phyloP scores from a whole-genome alignment of 1,140 invertebrate genomes.

The Manduca sexta region DNA sequence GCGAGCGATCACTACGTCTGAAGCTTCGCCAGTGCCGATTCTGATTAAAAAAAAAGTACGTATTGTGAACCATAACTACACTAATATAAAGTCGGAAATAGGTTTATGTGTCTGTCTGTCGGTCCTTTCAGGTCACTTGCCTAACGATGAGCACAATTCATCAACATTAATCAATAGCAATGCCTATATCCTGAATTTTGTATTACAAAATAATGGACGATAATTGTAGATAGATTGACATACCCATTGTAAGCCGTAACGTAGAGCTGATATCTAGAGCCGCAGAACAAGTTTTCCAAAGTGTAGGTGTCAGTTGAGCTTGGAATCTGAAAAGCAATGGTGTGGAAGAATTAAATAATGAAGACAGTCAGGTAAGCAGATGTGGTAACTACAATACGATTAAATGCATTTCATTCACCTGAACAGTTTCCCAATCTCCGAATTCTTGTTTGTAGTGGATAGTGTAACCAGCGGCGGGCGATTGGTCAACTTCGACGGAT shows the following conservation, averaged over 20 bases:
- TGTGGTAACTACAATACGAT: background rate
- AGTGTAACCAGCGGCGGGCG: constrained; percentile 87
- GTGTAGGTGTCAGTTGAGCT: constrained; percentile 87
- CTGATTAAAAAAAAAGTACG: constrained; percentile 70
- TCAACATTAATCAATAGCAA: background rate
- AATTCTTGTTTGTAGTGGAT: constrained; percentile 94
- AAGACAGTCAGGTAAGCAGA: background rate
- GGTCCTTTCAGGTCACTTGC: no score
- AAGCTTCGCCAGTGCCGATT: constrained; percentile 91
- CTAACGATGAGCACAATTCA: no score
- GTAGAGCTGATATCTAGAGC: constrained; percentile 93
- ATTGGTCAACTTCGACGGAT: constrained; percentile 86
- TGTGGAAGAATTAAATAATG: no score
- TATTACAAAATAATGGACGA: background rate
- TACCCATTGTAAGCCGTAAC: constrained; percentile 93
- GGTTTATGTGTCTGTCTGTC: no score
- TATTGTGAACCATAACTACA: no score
- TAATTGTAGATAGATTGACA: constrained; percentile 10
- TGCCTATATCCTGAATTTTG: background rate
- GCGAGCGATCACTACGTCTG: constrained; percentile 88
- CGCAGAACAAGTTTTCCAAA: constrained; percentile 90
- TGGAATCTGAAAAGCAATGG: constrained; percentile 66
- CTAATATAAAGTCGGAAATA: no score
- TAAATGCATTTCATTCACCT: constrained; percentile 71
- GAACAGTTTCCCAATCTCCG: constrained; percentile 92